Percentiles rank a stretch among this genome's conserved stretches.
phyloP scores from a whole-genome alignment of 2,113 vertebrate species.

The Globicephala melas region DNA sequence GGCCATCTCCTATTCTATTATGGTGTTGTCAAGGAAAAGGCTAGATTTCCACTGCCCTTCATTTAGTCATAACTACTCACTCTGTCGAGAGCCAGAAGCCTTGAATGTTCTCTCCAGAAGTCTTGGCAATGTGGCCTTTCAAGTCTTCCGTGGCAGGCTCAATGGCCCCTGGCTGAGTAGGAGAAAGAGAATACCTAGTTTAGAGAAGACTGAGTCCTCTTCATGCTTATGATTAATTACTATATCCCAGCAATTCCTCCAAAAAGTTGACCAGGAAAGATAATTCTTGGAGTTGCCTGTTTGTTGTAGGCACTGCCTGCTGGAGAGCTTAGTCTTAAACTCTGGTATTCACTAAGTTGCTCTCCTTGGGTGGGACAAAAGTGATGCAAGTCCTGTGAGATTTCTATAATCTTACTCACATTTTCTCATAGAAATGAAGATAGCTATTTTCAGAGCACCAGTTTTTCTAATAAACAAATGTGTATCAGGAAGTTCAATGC shows the following conservation, averaged over 20 bases:
- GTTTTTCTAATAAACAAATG: not conserved
- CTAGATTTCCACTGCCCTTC: not conserved
- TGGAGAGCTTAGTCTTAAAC: not conserved
- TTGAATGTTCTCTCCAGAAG: slow-evolving; percentile 80
- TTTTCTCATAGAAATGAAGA: not conserved
- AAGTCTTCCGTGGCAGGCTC: slow-evolving; percentile 86
- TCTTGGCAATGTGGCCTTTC: slow-evolving; percentile 71
- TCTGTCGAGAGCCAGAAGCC: slow-evolving; percentile 87
- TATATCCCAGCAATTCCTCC: not conserved
- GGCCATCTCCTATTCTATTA: not conserved
- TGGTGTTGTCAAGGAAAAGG: not conserved
- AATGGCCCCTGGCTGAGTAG: slow-evolving; percentile 82
- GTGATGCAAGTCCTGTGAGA: not conserved
- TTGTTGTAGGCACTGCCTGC: not conserved
- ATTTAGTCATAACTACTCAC: slow-evolving; percentile 76
- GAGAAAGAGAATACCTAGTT: slow-evolving; percentile 51
- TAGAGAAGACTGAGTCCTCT: not conserved
- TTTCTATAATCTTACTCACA: not conserved
- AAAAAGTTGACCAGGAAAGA: not conserved
- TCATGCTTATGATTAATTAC: not conserved
- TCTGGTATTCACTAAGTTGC: not conserved
- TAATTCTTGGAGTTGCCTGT: not conserved
- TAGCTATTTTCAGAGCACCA: not conserved
- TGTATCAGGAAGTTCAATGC: not conserved
- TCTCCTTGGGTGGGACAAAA: not conserved